A percentile compares a stretch with the other conserved stretches of the same genome.
Conservation (phyloP, 2,113 vertebrate species). For the Trichechus manatus region DNA sequence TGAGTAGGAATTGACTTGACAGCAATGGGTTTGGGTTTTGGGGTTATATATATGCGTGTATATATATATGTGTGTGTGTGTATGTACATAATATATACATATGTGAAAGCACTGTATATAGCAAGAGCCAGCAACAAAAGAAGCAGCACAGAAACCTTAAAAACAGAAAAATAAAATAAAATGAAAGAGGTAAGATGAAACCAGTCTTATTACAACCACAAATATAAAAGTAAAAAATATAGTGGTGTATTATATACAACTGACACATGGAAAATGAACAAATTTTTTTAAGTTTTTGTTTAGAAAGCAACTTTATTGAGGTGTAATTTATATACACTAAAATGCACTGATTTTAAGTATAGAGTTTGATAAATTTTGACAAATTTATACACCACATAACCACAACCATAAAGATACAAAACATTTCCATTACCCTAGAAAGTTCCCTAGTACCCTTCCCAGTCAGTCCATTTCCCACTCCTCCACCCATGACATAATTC, state of each 20-base stretch:
- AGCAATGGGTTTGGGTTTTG: no score
- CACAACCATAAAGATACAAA: neutral
- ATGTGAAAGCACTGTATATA: neutral
- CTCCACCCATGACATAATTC: neutral
- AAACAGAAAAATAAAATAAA: neutral
- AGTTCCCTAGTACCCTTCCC: neutral
- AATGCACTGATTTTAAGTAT: neutral
- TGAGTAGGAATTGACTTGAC: no score
- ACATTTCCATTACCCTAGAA: neutral
- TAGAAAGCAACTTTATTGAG: neutral
- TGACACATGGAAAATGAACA: neutral
- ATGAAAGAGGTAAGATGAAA: neutral
- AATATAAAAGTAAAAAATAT: neutral
- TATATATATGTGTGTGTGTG: no score
- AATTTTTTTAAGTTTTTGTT: neutral
- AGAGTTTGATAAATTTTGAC: slow-evolving; percentile 19
- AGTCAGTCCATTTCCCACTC: neutral
- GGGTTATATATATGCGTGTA: neutral
- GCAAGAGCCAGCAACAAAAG: slow-evolving; percentile 6
- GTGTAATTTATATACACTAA: neutral
- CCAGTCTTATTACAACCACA: neutral
- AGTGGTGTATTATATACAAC: neutral
- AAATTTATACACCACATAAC: neutral
- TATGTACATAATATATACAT: no score
- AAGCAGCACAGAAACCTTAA: neutral